These are phyloP conservation scores for Hoplias malabaricus DNA, from an alignment of 2,113 vertebrate species.

Conservation along the genomic window DNA sequence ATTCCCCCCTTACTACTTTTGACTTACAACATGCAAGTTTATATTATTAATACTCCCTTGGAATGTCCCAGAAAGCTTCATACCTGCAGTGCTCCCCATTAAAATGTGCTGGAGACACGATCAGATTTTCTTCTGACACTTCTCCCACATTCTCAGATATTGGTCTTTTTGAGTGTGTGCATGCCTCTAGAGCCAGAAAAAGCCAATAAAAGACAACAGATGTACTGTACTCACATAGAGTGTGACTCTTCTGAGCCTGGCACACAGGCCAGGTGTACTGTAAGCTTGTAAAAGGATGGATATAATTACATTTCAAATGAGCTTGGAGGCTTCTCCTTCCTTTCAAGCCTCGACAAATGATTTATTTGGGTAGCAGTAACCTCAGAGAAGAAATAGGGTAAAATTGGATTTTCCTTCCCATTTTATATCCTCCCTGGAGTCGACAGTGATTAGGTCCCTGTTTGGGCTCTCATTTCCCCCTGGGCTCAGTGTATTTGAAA, in stretches of 20 bases:
- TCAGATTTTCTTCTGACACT: not conserved
- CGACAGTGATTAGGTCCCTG: slow-evolving; percentile 41
- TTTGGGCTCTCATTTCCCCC: slow-evolving; percentile 39
- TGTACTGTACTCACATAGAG: slow-evolving; percentile 5
- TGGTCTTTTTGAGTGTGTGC: not conserved
- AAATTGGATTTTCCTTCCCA: slow-evolving; percentile 48
- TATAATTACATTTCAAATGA: slow-evolving; percentile 53
- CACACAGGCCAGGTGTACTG: slow-evolving; percentile 6
- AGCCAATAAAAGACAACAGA: not conserved
- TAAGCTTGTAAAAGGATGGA: slow-evolving; percentile 33
- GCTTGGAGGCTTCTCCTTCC: slow-evolving; percentile 31
- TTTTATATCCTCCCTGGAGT: slow-evolving; percentile 35
- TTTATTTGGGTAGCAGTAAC: slow-evolving; percentile 45
- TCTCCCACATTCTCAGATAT: not conserved
- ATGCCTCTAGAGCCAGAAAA: not conserved
- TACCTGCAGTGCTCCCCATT: not conserved
- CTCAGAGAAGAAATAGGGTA: slow-evolving; percentile 29
- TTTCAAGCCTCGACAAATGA: slow-evolving; percentile 44
- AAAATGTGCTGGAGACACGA: not conserved
- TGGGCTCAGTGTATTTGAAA: slow-evolving; percentile 35
- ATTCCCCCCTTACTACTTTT: not conserved
- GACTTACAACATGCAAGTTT: not conserved
- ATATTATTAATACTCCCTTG: slow-evolving; percentile 11
- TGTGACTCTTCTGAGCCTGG: not conserved
- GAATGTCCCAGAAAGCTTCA: not conserved